Evolutionary conservation across 2,797 vertebrate species (phyloP).

Genomic region (Phylloscopus collybita): DNA sequence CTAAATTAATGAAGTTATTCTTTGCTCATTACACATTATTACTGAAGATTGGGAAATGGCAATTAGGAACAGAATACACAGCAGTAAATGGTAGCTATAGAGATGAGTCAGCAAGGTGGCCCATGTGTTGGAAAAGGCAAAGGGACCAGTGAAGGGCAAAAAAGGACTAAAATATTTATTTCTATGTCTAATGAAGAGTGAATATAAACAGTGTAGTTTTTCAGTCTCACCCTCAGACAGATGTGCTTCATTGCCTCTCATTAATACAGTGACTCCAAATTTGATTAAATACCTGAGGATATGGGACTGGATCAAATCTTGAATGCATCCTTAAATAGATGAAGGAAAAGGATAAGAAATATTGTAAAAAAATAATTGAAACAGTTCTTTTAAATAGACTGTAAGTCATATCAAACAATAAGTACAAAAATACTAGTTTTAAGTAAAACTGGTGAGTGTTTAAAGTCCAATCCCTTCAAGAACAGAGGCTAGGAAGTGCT

Average conservation of each 20-base stretch:
- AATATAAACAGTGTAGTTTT: background rate
- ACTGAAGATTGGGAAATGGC: background rate
- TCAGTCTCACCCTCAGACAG: background rate
- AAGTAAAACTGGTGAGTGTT: background rate
- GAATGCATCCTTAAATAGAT: background rate
- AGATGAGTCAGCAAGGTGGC: constrained; percentile 1
- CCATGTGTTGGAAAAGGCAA: background rate
- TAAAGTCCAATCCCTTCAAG: background rate
- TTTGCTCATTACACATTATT: constrained; percentile 37
- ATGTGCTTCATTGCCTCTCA: background rate
- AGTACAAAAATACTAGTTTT: background rate
- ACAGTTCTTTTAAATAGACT: background rate
- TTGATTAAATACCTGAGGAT: background rate
- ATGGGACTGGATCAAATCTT: background rate
- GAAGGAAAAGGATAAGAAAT: background rate
- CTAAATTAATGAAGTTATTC: constrained; percentile 56
- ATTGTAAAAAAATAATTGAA: background rate
- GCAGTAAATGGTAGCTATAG: background rate
- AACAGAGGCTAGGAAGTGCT: background rate
- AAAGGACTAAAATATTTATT: background rate
- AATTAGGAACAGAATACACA: constrained; percentile 15
- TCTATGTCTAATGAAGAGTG: background rate
- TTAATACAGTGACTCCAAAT: background rate
- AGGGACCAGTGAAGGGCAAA: background rate
- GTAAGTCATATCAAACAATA: background rate